Percentiles rank a stretch among this genome's conserved stretches.
Evolutionary conservation across 2,797 vertebrate species (phyloP).

Genomic region (Tragelaphus eurycerus): DNA sequence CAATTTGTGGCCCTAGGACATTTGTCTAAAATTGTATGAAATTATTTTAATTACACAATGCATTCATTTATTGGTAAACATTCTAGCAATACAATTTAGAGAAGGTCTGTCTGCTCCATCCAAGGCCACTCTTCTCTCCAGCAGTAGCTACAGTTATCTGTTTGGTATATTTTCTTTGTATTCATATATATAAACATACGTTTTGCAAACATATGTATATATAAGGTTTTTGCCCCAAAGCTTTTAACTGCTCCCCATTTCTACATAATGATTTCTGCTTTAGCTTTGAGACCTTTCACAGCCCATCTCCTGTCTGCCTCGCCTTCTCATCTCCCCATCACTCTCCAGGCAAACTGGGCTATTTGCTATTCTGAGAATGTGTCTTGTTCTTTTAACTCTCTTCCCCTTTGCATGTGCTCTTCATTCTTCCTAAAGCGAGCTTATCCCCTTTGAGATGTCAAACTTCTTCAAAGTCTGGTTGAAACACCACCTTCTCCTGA

Average conservation of each 20-base stretch:
- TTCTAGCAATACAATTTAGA: neutral
- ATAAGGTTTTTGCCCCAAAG: neutral
- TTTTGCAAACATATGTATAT: neutral
- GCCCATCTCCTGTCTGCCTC: neutral
- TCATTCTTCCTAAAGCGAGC: neutral
- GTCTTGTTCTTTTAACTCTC: slow-evolving; percentile 26
- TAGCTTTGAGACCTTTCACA: slow-evolving; percentile 9
- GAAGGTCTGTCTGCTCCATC: neutral
- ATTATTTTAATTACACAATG: neutral
- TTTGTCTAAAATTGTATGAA: neutral
- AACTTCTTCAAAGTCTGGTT: slow-evolving; percentile 50
- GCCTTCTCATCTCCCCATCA: neutral
- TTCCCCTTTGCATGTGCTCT: neutral
- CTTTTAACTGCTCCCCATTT: neutral
- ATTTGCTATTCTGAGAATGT: slow-evolving; percentile 4
- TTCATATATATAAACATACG: neutral
- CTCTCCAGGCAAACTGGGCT: neutral
- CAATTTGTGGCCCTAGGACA: neutral
- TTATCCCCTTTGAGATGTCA: slow-evolving; percentile 53
- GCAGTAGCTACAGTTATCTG: neutral
- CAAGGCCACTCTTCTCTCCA: too few species aligned
- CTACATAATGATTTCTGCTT: neutral
- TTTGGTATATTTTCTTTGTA: neutral
- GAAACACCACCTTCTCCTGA: slow-evolving; percentile 7
- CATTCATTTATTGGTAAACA: neutral